Evolutionary conservation across 2,888 invertebrate species (phyloP).

Genomic region (Graphium colonna): DNA sequence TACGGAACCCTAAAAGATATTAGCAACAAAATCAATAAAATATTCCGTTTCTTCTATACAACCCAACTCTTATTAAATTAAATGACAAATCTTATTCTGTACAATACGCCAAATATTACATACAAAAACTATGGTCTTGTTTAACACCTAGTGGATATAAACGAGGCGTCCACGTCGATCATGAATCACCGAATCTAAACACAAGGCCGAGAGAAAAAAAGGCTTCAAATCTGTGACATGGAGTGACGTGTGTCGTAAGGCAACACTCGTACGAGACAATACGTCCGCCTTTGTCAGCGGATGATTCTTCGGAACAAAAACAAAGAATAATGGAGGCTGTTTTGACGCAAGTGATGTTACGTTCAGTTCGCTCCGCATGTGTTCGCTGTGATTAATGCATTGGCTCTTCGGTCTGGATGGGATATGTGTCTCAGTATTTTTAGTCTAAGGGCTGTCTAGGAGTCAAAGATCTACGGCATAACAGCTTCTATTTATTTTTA

Average conservation of each 20-base stretch:
- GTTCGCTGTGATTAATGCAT: slow-evolving; percentile 57
- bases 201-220: slow-evolving; percentile 44
- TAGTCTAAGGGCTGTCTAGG: background rate
- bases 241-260: slow-evolving; percentile 71
- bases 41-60: no score
- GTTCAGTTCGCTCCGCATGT: slow-evolving; percentile 47
- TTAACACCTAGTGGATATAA: no score
- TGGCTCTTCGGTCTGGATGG: slow-evolving; percentile 2
- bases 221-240: slow-evolving; percentile 58
- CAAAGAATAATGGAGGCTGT: slow-evolving; percentile 62
- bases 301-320: slow-evolving; percentile 59
- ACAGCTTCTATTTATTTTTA: no score
- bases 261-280: slow-evolving; percentile 62
- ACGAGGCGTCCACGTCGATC: background rate
- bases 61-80: no score
- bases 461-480: no score
- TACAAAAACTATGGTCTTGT: no score
- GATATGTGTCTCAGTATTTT: slow-evolving; percentile 14
- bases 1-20: no score
- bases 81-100: no score
- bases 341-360: slow-evolving; percentile 62
- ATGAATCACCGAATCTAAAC: slow-evolving; percentile 27
- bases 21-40: no score
- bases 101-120: no score
- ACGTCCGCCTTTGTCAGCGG: slow-evolving; percentile 48